These are phyloP conservation scores for Mastomys natalensis DNA, from an alignment of 2,113 vertebrate genomes.

Conservation along the genomic window DNA sequence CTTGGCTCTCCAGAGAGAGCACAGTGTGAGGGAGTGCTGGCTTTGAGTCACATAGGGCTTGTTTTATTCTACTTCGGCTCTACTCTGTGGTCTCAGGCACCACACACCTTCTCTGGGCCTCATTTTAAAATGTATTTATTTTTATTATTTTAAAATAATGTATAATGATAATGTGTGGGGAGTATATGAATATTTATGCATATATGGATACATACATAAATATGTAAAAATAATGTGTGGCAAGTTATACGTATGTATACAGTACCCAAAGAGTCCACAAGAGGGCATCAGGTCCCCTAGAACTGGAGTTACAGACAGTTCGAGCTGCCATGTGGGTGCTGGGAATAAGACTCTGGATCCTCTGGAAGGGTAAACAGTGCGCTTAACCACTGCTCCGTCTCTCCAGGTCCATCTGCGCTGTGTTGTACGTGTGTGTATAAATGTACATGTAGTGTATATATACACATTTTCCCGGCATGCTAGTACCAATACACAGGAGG, in stretches of 20 bases:
- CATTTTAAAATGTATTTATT: not conserved
- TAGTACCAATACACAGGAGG: not conserved
- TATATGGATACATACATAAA: no score
- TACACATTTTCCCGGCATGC: not conserved
- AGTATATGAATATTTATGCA: no score
- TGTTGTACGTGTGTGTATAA: not conserved
- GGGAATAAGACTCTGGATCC: not conserved
- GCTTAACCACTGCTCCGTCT: not conserved
- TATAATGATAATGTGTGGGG: no score
- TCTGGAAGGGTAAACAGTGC: not conserved
- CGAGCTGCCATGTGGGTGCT: not conserved
- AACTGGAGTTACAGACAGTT: not conserved
- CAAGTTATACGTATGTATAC: not conserved
- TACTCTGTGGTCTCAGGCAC: not conserved
- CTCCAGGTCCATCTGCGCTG: not conserved
- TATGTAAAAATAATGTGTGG: not conserved
- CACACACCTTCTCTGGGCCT: conserved; percentile 19
- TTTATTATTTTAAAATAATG: not conserved
- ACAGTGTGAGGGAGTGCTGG: not conserved
- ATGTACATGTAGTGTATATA: not conserved
- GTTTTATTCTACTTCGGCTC: not conserved
- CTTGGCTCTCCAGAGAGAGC: not conserved
- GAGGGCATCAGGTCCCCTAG: not conserved
- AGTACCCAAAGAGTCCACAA: not conserved
- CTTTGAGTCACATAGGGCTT: not conserved